phyloP scores from a whole-genome alignment of 1,140 invertebrate species.

The Sycophaga agraensis region DNA sequence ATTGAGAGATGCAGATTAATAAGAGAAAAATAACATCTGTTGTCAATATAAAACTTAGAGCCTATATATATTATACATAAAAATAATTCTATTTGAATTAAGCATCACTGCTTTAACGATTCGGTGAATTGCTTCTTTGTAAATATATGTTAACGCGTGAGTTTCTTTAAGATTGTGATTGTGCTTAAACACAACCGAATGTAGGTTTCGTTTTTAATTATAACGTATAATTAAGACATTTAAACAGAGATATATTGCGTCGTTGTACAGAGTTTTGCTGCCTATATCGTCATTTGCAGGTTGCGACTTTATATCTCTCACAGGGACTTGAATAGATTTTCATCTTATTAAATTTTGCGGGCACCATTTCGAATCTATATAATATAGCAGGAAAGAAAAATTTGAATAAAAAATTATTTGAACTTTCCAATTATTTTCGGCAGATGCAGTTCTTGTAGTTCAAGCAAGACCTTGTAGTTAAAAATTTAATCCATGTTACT shows the following conservation, averaged over 20 bases:
- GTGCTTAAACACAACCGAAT: not conserved
- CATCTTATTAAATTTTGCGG: not conserved
- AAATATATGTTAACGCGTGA: conserved; percentile 40
- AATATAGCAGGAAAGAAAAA: not conserved
- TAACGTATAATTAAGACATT: too few species aligned
- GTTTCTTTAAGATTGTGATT: conserved; percentile 3
- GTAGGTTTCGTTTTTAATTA: conserved; percentile 2
- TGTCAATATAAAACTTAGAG: conserved; percentile 55
- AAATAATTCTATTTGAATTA: conserved; percentile 48
- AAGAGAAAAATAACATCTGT: conserved; percentile 44
- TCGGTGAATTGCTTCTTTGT: conserved; percentile 40
- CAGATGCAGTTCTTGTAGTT: too few species aligned
- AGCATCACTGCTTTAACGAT: conserved; percentile 32
- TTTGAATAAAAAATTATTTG: not conserved
- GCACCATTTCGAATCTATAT: not conserved
- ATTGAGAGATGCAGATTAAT: too few species aligned
- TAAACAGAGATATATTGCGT: conserved; percentile 19
- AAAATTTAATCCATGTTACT: too few species aligned
- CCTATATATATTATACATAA: conserved; percentile 37
- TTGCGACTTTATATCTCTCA: not conserved
- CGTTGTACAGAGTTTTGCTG: conserved; percentile 19
- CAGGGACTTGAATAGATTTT: not conserved
- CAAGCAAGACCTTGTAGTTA: too few species aligned
- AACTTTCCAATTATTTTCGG: too few species aligned
- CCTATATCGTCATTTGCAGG: conserved; percentile 6